These are phyloP conservation scores for Liposcelis brunnea DNA, from an alignment of 2,888 invertebrate genomes.

Conservation along the genomic window DNA sequence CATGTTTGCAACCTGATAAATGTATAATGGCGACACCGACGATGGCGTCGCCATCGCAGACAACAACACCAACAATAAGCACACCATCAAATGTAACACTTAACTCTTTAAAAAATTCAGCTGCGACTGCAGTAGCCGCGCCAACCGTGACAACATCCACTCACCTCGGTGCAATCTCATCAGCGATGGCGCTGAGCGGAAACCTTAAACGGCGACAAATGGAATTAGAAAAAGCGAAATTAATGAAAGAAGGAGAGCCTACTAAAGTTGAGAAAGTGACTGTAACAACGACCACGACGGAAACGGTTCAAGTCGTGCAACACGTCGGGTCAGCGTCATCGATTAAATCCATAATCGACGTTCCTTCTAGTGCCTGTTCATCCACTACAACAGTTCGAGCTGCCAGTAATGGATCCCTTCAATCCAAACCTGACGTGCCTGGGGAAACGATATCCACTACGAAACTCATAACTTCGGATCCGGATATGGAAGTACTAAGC, in stretches of 20 bases:
- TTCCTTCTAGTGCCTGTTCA: background rate
- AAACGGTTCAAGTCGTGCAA: background rate
- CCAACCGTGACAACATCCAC: background rate
- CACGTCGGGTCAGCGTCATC: background rate
- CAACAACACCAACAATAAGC: slow-evolving; percentile 9
- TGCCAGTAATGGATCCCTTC: slow-evolving; percentile 3
- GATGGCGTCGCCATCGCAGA: slow-evolving; percentile 12
- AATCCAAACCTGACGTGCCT: background rate
- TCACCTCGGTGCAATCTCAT: slow-evolving; percentile 6
- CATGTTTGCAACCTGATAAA: slow-evolving; percentile 11
- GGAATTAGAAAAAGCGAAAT: background rate
- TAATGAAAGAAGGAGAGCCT: background rate
- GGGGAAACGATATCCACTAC: slow-evolving; percentile 2
- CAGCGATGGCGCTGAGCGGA: slow-evolving; percentile 5
- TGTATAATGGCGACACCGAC: slow-evolving; percentile 14
- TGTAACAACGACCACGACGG: background rate
- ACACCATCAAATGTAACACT: slow-evolving; percentile 8
- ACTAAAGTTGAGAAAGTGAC: background rate
- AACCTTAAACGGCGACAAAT: background rate
- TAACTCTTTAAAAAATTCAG: background rate
- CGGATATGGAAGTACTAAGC: slow-evolving; percentile 41
- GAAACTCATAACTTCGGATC: slow-evolving; percentile 32
- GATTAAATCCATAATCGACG: background rate
- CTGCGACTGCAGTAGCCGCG: no score
- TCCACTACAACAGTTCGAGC: background rate